phyloP scores from a whole-genome alignment of 2,113 vertebrate genomes.

The Syngnathus scovelli region DNA sequence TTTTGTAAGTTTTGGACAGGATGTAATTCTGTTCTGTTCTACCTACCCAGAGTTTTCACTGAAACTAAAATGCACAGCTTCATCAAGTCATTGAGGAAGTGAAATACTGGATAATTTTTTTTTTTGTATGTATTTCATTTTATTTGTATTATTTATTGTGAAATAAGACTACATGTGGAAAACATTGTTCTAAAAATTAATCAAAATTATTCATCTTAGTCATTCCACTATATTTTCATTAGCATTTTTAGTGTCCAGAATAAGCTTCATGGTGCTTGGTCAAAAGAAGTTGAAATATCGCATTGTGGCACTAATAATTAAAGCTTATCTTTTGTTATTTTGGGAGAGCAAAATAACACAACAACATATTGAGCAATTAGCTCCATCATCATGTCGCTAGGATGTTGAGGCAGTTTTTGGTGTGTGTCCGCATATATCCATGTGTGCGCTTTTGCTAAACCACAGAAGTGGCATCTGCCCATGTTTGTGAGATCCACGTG shows the following conservation, averaged over 20 bases:
- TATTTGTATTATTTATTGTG: no score
- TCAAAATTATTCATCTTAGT: no score
- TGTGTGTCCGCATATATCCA: constrained; percentile 30
- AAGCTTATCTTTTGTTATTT: background rate
- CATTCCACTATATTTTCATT: no score
- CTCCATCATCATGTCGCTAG: constrained; percentile 53
- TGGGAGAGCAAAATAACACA: constrained; percentile 34
- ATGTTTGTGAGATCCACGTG: constrained; percentile 63
- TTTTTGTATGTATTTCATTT: background rate
- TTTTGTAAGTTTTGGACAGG: background rate
- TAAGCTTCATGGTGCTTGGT: no score
- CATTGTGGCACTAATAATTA: no score
- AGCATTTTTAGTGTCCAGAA: no score
- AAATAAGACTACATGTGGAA: no score
- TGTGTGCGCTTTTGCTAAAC: constrained; percentile 9
- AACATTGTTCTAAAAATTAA: no score
- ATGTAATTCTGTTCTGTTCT: background rate
- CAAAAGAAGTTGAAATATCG: no score
- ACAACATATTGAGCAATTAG: constrained; percentile 52
- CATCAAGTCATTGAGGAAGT: background rate
- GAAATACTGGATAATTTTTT: background rate
- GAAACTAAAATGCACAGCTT: background rate
- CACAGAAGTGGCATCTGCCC: constrained; percentile 59
- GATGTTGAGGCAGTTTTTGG: constrained; percentile 41
- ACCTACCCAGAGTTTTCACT: background rate